Conservation (phyloP, 2,113 vertebrate genomes). For the Bubo scandiacus region DNA sequence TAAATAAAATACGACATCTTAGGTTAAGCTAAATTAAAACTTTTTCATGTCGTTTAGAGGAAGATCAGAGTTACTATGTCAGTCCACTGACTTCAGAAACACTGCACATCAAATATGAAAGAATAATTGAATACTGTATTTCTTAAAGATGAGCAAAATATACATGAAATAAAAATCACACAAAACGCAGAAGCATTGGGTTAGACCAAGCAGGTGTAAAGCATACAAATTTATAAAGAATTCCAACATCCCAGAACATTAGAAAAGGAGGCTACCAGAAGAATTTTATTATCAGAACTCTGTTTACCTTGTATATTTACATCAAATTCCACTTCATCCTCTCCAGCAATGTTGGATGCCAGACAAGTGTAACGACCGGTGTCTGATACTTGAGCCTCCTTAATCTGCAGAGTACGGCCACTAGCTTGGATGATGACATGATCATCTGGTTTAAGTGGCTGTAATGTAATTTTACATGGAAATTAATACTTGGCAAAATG, state of each 20-base stretch:
- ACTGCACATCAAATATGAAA: neutral
- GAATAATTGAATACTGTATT: neutral
- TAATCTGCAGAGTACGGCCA: constrained; percentile 86
- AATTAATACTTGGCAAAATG: neutral
- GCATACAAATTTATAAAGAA: neutral
- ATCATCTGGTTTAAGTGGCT: constrained; percentile 81
- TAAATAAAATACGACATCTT: neutral
- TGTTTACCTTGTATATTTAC: constrained; percentile 98
- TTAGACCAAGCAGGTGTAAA: neutral
- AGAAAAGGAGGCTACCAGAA: neutral
- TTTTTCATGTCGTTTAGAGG: neutral
- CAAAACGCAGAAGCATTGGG: neutral
- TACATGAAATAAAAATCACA: neutral
- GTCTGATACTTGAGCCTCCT: constrained; percentile 87
- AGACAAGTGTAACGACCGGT: constrained; percentile 93
- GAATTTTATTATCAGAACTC: neutral
- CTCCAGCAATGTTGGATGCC: constrained; percentile 92
- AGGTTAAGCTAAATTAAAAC: neutral
- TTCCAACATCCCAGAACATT: neutral
- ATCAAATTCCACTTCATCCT: constrained; percentile 98
- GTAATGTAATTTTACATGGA: constrained; percentile 13
- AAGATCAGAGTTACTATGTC: neutral
- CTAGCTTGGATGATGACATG: constrained; percentile 79
- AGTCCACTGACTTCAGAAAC: neutral
- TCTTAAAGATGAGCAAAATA: neutral